A percentile compares a stretch with the other conserved stretches of the same genome.
These are phyloP conservation scores for Actinopyga echinites DNA, from an alignment of 53 echinoderm and acorn worm species.

Conservation along the genomic window DNA sequence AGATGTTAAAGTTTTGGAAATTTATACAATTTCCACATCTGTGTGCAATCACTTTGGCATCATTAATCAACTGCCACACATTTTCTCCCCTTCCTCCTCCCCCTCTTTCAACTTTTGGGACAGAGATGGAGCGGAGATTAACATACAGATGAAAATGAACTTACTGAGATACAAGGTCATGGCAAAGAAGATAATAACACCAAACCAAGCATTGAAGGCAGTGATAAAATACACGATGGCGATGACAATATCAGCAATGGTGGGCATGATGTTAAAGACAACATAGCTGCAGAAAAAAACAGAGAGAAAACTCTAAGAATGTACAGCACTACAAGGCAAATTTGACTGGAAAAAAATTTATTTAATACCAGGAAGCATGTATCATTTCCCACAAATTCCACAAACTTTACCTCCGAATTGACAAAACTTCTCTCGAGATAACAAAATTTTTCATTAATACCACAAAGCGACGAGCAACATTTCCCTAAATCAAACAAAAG, in stretches of 20 bases:
- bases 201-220: conserved; percentile 90
- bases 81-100: not conserved
- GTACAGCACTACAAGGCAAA: no score
- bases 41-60: no score
- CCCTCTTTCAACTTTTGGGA: not conserved
- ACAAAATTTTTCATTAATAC: no score
- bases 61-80: not conserved
- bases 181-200: conserved; percentile 85
- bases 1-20: no score
- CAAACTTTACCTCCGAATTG: no score
- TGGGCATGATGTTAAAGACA: conserved; percentile 88
- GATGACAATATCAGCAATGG: conserved; percentile 90
- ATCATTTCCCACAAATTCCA: no score
- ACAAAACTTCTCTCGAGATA: no score
- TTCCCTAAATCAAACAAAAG: no score
- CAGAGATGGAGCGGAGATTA: not conserved
- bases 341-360: no score
- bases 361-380: no score
- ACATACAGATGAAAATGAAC: not conserved
- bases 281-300: conserved; percentile 61
- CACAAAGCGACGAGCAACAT: no score
- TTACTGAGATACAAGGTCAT: conserved; percentile 83
- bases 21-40: no score
- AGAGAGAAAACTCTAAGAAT: not conserved
- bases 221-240: conserved; percentile 90